Evolutionary conservation across 2,888 invertebrate genomes (phyloP).

Genomic region (Netelia inedita): DNA sequence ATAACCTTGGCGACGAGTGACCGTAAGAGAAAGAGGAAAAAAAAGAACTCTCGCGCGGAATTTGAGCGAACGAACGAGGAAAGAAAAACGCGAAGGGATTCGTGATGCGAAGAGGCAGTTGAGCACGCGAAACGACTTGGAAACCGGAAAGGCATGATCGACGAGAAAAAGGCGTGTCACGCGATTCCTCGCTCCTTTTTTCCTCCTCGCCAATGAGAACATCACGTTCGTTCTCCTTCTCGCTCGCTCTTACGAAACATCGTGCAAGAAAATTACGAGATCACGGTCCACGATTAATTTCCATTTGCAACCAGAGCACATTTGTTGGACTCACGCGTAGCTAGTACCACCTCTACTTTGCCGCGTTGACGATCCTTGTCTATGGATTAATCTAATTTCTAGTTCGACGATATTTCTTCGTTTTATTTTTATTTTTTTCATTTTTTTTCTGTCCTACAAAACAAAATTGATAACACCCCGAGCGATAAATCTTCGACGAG

Average conservation of each 20-base stretch:
- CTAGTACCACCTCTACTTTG: neutral
- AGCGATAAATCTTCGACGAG: neutral
- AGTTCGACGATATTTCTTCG: neutral
- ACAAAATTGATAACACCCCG: neutral
- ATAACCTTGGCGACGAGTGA: neutral
- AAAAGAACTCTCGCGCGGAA: neutral
- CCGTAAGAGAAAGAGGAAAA: neutral
- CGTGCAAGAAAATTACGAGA: neutral
- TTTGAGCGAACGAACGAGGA: constrained; percentile 1
- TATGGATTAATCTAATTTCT: constrained; percentile 25
- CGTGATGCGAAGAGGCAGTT: constrained; percentile 23
- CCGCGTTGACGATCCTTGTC: constrained; percentile 15
- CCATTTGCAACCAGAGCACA: neutral
- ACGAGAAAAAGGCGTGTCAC: constrained; percentile 46
- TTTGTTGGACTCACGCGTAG: neutral
- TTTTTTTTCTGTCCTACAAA: neutral
- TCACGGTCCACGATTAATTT: constrained; percentile 22
- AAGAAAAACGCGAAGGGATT: constrained; percentile 14
- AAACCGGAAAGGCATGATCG: constrained; percentile 52
- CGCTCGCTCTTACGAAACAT: neutral
- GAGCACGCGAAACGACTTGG: constrained; percentile 29
- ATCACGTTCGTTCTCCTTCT: constrained; percentile 18
- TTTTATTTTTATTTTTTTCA: neutral
- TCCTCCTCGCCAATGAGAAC: constrained; percentile 18
- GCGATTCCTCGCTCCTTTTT: constrained; percentile 31